Evolutionary conservation across 2,888 invertebrate genomes (phyloP).

Genomic region (Calliopum simillimum): DNA sequence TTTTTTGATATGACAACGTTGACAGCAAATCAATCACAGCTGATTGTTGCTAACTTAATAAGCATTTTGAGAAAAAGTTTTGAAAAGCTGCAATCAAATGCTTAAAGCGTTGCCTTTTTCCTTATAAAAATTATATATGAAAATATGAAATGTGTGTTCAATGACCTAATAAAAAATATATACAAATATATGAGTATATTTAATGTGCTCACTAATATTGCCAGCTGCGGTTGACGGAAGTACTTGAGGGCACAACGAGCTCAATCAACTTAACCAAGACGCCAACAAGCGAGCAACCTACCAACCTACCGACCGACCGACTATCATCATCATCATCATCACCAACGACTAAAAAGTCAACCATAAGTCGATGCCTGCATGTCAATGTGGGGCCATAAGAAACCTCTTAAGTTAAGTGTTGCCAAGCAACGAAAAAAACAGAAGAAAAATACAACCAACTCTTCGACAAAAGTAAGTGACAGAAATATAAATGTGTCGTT

Average conservation of each 20-base stretch:
- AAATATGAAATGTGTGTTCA: too few species aligned
- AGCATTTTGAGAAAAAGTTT: too few species aligned
- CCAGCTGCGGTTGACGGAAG: constrained; percentile 50
- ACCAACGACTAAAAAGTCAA: constrained; percentile 19
- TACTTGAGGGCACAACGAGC: constrained; percentile 38
- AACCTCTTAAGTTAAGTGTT: constrained; percentile 35
- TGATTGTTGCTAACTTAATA: constrained; percentile 28
- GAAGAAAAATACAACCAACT: neutral
- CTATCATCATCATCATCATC: too few species aligned
- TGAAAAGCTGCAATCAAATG: too few species aligned
- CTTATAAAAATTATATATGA: too few species aligned
- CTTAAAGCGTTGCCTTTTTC: too few species aligned
- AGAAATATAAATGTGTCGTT: neutral
- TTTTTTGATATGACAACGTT: too few species aligned
- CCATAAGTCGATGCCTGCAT: constrained; percentile 23
- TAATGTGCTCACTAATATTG: too few species aligned
- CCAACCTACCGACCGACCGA: neutral
- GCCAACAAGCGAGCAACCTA: neutral
- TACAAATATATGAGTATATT: too few species aligned
- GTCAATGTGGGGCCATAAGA: constrained; percentile 30
- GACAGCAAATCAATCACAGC: too few species aligned
- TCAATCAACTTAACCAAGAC: neutral
- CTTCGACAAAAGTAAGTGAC: neutral
- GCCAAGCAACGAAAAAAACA: neutral
- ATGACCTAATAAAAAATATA: too few species aligned